A percentile compares a stretch with the other conserved stretches of the same genome.
phyloP scores from a whole-genome alignment of 2,888 invertebrate genomes.

The Alitta virens region DNA sequence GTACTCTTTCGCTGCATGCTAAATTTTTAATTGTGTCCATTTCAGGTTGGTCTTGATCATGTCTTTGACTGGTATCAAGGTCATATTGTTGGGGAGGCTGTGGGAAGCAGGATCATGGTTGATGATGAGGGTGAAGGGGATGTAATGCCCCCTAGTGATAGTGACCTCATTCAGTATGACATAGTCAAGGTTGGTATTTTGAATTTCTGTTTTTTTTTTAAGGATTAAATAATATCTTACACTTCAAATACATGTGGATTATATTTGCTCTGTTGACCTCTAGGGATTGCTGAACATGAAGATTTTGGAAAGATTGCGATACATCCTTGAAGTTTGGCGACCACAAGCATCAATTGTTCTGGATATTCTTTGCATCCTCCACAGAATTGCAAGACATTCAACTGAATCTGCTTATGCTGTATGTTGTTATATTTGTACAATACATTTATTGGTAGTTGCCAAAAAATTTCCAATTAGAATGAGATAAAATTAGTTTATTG shows the following conservation, averaged over 20 bases:
- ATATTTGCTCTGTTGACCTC: background rate
- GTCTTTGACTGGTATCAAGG: conserved; percentile 53
- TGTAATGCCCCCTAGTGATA: conserved; percentile 69
- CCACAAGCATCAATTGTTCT: conserved; percentile 73
- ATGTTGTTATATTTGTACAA: conserved; percentile 13
- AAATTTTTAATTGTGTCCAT: too few relatives aligned
- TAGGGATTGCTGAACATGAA: conserved; percentile 59
- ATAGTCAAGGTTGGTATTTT: conserved; percentile 61
- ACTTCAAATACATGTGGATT: background rate
- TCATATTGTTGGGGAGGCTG: conserved; percentile 37
- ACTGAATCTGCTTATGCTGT: conserved; percentile 63
- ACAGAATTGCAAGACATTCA: conserved; percentile 76
- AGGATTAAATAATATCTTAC: background rate
- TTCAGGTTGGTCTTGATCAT: conserved; percentile 58
- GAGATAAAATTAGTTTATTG: background rate
- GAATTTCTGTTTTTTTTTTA: background rate
- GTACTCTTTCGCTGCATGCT: too few relatives aligned
- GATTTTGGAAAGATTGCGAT: conserved; percentile 74
- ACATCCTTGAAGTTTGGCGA: conserved; percentile 70
- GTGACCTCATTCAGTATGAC: conserved; percentile 81
- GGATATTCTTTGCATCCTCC: conserved; percentile 76
- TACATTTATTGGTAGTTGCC: too few relatives aligned
- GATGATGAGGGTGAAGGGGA: conserved; percentile 60
- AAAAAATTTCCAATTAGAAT: too few relatives aligned
- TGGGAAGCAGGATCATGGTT: background rate